Evolutionary conservation across 2,797 vertebrate species (phyloP).

Genomic region (Limnodromus scolopaceus): DNA sequence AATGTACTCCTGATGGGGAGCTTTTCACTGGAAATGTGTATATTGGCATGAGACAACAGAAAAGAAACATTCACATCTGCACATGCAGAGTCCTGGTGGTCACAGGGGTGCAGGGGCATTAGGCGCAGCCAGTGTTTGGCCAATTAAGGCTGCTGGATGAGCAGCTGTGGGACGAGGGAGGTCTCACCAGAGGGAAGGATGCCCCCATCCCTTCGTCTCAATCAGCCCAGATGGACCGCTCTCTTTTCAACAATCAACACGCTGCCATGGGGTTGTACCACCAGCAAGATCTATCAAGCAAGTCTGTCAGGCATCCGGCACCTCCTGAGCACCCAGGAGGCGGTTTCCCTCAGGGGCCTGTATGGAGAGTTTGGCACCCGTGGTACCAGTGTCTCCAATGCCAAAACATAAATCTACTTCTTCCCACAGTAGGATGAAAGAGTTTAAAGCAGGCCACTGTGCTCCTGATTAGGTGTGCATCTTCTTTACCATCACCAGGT

Average conservation of each 20-base stretch:
- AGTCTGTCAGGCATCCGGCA: background rate
- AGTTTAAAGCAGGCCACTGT: background rate
- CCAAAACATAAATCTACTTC: background rate
- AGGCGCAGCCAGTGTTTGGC: rapidly evolving
- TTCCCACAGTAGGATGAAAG: background rate
- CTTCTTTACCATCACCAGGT: background rate
- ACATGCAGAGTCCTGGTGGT: background rate
- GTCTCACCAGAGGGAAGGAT: background rate
- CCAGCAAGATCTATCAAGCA: background rate
- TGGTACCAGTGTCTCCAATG: background rate
- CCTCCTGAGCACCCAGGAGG: rapidly evolving
- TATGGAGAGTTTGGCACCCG: background rate
- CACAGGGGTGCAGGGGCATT: background rate
- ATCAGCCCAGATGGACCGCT: background rate
- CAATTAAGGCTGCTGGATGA: background rate
- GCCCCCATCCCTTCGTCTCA: background rate
- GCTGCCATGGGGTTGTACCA: rapidly evolving
- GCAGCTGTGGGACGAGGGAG: rapidly evolving
- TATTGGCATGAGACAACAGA: background rate
- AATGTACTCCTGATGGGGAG: background rate
- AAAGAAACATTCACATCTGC: background rate
- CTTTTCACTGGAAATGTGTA: background rate
- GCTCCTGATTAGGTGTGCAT: background rate
- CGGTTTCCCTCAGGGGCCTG: rapidly evolving
- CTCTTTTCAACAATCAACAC: background rate